Conservation (phyloP, 2,797 vertebrate genomes). For the Myioborus melanocephalus region DNA sequence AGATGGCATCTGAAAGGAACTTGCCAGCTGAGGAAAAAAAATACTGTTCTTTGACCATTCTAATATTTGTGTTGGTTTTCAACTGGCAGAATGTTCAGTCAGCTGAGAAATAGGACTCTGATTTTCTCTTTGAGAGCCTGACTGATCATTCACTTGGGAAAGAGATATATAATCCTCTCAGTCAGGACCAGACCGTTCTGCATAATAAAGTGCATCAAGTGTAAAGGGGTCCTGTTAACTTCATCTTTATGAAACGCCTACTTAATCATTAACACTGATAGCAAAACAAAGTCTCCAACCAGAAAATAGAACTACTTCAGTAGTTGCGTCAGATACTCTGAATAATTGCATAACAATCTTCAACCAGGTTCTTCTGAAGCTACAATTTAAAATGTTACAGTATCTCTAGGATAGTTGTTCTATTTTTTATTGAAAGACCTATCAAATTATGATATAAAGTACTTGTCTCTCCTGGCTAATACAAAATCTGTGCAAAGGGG, state of each 20-base stretch:
- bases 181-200: not conserved
- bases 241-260: not conserved
- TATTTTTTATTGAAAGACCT: not conserved
- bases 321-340: not conserved
- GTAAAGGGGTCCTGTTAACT: not conserved
- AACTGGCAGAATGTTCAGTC: constrained; percentile 30
- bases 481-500: not conserved
- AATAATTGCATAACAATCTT: not conserved
- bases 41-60: not conserved
- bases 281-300: not conserved
- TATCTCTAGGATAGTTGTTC: not conserved
- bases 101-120: constrained; percentile 26
- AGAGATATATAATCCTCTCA: not conserved
- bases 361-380: not conserved
- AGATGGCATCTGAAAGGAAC: not conserved
- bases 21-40: constrained; percentile 18
- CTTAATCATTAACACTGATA: constrained; percentile 11
- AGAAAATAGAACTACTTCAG: not conserved
- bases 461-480: not conserved
- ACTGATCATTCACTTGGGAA: constrained; percentile 33
- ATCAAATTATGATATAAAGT: not conserved
- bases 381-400: not conserved
- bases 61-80: constrained; percentile 23
- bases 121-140: constrained; percentile 26
- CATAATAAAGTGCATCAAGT: constrained; percentile 4